A percentile compares a stretch with the other conserved stretches of the same genome.
Conservation (phyloP, 2,797 vertebrate genomes). For the Aulostomus chinensis region DNA sequence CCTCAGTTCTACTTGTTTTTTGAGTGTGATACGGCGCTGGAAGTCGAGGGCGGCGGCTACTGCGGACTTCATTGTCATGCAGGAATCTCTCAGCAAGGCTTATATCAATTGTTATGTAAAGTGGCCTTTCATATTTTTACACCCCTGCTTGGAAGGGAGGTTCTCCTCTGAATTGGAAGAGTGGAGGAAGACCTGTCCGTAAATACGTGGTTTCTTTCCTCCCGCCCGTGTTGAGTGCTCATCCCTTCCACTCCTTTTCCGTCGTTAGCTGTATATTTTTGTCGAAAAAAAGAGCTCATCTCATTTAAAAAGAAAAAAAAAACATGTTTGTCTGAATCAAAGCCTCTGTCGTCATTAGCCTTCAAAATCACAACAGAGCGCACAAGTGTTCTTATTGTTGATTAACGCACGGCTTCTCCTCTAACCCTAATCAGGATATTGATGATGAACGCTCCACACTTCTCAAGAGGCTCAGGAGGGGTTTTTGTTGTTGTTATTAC, state of each 20-base stretch:
- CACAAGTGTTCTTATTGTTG: conserved; percentile 58
- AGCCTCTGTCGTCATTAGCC: conserved; percentile 40
- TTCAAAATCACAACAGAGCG: conserved; percentile 45
- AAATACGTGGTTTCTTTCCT: conserved; percentile 27
- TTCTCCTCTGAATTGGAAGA: conserved; percentile 21
- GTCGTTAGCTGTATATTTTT: conserved; percentile 18
- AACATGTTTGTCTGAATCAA: conserved; percentile 56
- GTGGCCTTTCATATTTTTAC: conserved; percentile 52
- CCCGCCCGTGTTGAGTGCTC: background rate
- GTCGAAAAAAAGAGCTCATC: too few species aligned
- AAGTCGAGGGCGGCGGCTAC: conserved; percentile 54
- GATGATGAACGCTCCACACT: conserved; percentile 52
- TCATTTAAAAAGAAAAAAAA: too few species aligned
- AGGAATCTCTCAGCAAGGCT: conserved; percentile 60
- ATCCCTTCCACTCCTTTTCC: background rate
- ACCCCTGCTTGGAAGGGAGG: conserved; percentile 28
- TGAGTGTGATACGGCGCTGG: conserved; percentile 37
- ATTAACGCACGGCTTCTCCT: conserved; percentile 47
- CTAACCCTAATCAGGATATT: conserved; percentile 63
- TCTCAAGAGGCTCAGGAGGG: conserved; percentile 23
- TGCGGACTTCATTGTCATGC: conserved; percentile 69
- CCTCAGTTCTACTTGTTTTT: too few species aligned
- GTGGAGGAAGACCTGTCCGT: conserved; percentile 27
- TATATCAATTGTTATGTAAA: conserved; percentile 75
- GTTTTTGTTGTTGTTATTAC: conserved; percentile 29